phyloP scores from a whole-genome alignment of 2,888 invertebrate genomes.

The Parapristionchus giblindavisi region DNA sequence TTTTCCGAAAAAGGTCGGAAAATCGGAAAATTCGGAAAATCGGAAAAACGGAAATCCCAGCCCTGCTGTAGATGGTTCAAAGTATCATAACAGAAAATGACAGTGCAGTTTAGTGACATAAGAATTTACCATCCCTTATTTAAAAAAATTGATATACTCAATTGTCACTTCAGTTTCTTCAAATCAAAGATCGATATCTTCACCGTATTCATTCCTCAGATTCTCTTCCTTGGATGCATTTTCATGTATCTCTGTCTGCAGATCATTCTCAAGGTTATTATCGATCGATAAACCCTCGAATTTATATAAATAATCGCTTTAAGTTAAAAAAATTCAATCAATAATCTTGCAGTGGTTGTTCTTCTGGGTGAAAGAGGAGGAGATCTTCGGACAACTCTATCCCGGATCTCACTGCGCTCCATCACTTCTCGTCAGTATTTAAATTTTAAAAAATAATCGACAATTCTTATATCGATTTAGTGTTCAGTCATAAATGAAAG shows the following conservation, averaged over 20 bases:
- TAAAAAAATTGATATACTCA: no score
- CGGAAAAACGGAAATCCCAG: no score
- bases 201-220: constrained; percentile 93
- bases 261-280: constrained; percentile 33
- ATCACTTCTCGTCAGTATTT: constrained; percentile 57
- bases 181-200: constrained; percentile 81
- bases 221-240: constrained; percentile 86
- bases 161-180: constrained; percentile 70
- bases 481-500: no score
- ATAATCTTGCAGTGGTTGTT: constrained; percentile 70
- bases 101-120: no score
- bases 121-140: no score
- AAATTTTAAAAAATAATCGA: constrained; percentile 70
- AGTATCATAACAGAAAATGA: no score
- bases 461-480: background rate
- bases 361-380: constrained; percentile 71
- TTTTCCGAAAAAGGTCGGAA: no score
- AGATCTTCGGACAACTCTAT: constrained; percentile 60
- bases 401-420: constrained; percentile 70
- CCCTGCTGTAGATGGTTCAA: no score
- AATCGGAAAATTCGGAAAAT: no score
- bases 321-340: background rate
- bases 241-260: constrained; percentile 94
- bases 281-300: background rate
- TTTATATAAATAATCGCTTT: background rate